Evolutionary conservation across 2,797 vertebrate genomes (phyloP).

Genomic region (Falco rusticolus): DNA sequence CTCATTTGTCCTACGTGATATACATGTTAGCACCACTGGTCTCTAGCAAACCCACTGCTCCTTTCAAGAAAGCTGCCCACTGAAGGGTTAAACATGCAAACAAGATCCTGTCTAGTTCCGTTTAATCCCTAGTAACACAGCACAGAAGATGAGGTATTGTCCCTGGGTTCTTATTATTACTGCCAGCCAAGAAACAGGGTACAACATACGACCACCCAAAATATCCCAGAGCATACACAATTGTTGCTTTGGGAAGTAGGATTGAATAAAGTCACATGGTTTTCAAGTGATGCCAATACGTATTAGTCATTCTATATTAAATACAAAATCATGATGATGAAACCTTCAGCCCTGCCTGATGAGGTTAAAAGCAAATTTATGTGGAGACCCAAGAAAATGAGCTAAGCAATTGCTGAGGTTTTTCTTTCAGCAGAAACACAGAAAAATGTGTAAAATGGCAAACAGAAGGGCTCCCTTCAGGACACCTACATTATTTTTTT

Average conservation of each 20-base stretch:
- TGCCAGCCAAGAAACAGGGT: not conserved
- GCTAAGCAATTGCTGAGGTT: not conserved
- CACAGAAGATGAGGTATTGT: not conserved
- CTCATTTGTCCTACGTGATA: accelerated
- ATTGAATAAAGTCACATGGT: not conserved
- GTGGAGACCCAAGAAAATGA: not conserved
- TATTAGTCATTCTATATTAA: not conserved
- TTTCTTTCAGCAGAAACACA: not conserved
- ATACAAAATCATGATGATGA: not conserved
- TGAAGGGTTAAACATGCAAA: constrained; percentile 31
- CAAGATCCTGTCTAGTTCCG: not conserved
- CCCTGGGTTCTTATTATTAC: not conserved
- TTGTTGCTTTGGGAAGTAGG: not conserved
- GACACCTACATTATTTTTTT: not conserved
- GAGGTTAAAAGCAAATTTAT: not conserved
- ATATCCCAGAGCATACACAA: accelerated
- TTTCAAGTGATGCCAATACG: not conserved
- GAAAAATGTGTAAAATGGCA: not conserved
- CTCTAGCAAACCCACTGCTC: not conserved
- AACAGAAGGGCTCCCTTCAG: not conserved
- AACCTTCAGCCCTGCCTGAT: not conserved
- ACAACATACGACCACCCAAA: not conserved
- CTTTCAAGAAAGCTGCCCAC: not conserved
- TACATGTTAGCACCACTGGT: accelerated
- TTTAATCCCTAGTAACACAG: constrained; percentile 33